phyloP scores from a whole-genome alignment of 2,113 vertebrate genomes.

The Neoarius graeffei region DNA sequence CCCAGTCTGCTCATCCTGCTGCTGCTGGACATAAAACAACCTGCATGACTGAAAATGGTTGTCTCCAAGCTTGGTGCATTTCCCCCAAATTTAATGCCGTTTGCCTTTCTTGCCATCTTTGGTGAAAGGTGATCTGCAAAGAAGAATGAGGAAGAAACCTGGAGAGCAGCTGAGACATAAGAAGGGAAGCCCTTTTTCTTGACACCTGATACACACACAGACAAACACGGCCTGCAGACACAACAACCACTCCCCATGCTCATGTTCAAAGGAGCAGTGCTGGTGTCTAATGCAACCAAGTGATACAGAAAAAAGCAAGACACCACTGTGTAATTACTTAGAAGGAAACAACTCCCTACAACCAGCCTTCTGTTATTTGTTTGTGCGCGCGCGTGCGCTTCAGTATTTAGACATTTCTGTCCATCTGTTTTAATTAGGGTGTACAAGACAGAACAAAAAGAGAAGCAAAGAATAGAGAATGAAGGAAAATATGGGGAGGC shows the following conservation, averaged over 20 bases:
- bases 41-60: neutral
- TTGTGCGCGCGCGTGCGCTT: slow-evolving; percentile 1
- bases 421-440: neutral
- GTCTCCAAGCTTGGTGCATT: neutral
- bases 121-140: neutral
- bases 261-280: slow-evolving; percentile 6
- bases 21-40: neutral
- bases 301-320: slow-evolving; percentile 16
- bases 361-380: neutral
- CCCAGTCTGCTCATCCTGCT: neutral
- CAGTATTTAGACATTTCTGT: neutral
- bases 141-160: slow-evolving; percentile 3
- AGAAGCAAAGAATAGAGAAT: neutral
- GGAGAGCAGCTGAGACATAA: neutral
- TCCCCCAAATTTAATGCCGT: neutral
- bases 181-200: neutral
- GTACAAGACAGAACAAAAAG: neutral
- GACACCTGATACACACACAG: neutral
- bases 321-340: slow-evolving; percentile 6
- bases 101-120: neutral
- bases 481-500: too few species aligned
- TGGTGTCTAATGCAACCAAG: neutral
- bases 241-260: slow-evolving; percentile 27
- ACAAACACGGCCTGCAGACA: slow-evolving; percentile 35
- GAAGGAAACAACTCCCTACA: neutral